These are phyloP conservation scores for Bimastos eiseni DNA, from an alignment of 2,888 invertebrate genomes.

Conservation along the genomic window DNA sequence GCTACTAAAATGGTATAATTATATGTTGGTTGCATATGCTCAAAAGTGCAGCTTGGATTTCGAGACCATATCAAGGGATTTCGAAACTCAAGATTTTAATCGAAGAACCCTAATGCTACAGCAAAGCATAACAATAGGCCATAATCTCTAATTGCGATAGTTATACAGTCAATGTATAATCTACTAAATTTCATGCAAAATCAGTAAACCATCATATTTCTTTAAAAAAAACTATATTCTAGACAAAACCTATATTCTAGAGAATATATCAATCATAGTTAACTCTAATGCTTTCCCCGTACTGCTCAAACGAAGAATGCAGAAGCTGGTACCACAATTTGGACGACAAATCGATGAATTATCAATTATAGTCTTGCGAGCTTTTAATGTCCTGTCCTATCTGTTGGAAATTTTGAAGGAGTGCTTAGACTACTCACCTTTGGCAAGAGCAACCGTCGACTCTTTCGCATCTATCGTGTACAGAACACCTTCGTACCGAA, in stretches of 20 bases:
- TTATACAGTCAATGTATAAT: too few species aligned
- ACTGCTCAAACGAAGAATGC: neutral
- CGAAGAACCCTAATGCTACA: neutral
- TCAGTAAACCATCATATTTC: too few species aligned
- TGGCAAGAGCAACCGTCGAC: slow-evolving; percentile 98
- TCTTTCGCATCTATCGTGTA: slow-evolving; percentile 99
- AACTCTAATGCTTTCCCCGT: neutral
- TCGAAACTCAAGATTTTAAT: neutral
- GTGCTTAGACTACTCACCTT: slow-evolving; percentile 68
- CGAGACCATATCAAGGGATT: neutral
- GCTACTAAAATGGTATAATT: neutral
- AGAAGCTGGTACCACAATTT: too few species aligned
- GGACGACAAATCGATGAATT: neutral
- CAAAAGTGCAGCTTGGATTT: neutral
- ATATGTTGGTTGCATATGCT: neutral
- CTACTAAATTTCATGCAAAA: too few species aligned
- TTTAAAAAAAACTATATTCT: neutral
- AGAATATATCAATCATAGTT: neutral
- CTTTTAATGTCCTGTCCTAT: neutral
- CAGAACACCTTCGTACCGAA: slow-evolving; percentile 97
- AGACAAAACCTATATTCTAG: neutral
- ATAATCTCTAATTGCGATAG: too few species aligned
- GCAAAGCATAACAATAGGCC: too few species aligned
- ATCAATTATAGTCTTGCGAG: neutral
- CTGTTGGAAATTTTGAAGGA: neutral